Evolutionary conservation across 2,797 vertebrate species (phyloP).

Genomic region (Acanthurus tractus): DNA sequence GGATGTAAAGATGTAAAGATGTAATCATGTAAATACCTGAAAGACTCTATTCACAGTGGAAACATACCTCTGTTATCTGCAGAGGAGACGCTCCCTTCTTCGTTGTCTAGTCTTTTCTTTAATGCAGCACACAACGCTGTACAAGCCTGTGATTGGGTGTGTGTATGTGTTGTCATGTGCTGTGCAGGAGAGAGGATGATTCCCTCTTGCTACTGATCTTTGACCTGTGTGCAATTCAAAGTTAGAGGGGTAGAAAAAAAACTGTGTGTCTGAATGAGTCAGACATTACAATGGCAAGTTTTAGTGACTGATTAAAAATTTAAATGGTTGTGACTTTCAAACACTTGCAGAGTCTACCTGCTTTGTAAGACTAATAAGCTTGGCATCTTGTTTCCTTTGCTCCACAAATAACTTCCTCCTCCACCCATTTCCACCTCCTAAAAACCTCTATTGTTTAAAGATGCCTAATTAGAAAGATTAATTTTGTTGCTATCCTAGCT

Average conservation of each 20-base stretch:
- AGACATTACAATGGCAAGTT: neutral
- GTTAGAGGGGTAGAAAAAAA: neutral
- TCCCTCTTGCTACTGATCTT: slow-evolving; percentile 22
- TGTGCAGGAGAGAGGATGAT: slow-evolving; percentile 30
- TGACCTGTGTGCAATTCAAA: slow-evolving; percentile 23
- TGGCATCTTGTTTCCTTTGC: neutral
- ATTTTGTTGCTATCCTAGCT: neutral
- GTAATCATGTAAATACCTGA: slow-evolving; percentile 26
- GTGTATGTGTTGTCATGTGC: slow-evolving; percentile 13
- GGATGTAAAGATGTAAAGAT: neutral
- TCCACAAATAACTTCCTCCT: neutral
- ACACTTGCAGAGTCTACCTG: neutral
- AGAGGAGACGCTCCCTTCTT: neutral
- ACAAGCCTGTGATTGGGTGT: slow-evolving; percentile 3
- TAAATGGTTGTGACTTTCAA: neutral
- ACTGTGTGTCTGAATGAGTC: neutral
- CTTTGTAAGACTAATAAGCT: neutral
- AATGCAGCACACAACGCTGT: slow-evolving; percentile 10
- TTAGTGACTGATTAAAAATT: neutral
- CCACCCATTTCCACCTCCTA: neutral
- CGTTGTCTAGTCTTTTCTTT: slow-evolving; percentile 23
- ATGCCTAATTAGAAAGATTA: neutral
- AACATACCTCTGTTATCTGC: slow-evolving; percentile 43
- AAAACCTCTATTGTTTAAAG: neutral
- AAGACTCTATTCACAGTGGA: neutral